phyloP scores from a whole-genome alignment of 2,888 invertebrate genomes.

The Brenthis daphne region DNA sequence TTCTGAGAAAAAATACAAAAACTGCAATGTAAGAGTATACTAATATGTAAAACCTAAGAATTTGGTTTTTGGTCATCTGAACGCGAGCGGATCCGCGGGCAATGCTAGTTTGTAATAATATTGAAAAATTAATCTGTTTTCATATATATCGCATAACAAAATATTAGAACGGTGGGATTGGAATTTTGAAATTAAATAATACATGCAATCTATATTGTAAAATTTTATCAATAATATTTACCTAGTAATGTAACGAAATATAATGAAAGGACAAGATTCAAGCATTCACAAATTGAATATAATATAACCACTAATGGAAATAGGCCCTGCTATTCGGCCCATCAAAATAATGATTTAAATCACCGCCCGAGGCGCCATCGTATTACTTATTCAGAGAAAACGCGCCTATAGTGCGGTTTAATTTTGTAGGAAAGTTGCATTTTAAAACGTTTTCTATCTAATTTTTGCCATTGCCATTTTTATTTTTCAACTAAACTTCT shows the following conservation, averaged over 20 bases:
- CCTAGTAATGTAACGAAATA: background rate
- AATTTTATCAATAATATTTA: background rate
- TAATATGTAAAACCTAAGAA: too few relatives aligned
- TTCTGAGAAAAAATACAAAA: too few relatives aligned
- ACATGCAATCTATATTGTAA: background rate
- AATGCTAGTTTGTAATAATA: too few relatives aligned
- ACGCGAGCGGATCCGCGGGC: too few relatives aligned
- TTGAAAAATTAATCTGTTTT: too few relatives aligned
- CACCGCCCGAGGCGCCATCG: conserved; percentile 49
- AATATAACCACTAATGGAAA: conserved; percentile 19
- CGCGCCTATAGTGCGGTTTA: conserved; percentile 28
- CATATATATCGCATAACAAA: too few relatives aligned
- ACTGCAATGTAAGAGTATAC: too few relatives aligned
- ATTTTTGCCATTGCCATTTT: background rate
- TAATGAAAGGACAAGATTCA: conserved; percentile 1
- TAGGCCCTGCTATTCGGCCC: conserved; percentile 26
- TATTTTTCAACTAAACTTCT: background rate
- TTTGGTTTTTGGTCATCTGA: too few relatives aligned
- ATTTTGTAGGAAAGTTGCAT: conserved; percentile 15
- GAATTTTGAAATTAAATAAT: too few relatives aligned
- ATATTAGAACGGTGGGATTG: too few relatives aligned
- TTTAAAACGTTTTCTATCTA: conserved; percentile 5
- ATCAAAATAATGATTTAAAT: conserved; percentile 43
- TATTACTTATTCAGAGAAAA: conserved; percentile 55
- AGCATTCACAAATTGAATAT: conserved; percentile 13